phyloP scores from a whole-genome alignment of 2,797 vertebrate species.

The Rhinichthys osculus region DNA sequence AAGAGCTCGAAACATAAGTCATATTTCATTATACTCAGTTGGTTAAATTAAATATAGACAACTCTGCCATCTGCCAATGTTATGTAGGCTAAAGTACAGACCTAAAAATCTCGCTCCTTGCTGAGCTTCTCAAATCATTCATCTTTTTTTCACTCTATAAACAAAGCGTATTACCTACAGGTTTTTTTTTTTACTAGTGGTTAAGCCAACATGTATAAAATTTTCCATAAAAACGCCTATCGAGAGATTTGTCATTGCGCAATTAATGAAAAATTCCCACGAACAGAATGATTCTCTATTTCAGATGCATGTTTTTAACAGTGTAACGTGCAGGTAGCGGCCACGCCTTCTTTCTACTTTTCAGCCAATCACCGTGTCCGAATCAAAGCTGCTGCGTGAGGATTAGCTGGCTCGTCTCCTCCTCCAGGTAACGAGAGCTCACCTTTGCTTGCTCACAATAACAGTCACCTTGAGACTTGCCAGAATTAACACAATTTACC shows the following conservation, averaged over 20 bases:
- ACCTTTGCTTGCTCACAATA: conserved; percentile 69
- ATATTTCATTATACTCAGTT: not conserved
- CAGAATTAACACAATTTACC: conserved; percentile 8
- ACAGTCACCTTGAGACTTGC: conserved; percentile 30
- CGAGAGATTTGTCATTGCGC: conserved; percentile 8
- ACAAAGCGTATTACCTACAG: not conserved
- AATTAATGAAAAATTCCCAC: conserved; percentile 8
- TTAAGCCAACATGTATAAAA: not conserved
- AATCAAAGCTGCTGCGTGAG: conserved; percentile 74
- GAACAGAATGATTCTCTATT: not conserved
- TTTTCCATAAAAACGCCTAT: not conserved
- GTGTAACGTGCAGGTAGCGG: not conserved
- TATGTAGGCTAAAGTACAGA: not conserved
- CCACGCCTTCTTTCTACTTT: conserved; percentile 65
- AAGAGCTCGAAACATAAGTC: conserved; percentile 25
- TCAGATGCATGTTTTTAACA: conserved; percentile 18
- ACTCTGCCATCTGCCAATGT: not conserved
- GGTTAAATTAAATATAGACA: conserved; percentile 12
- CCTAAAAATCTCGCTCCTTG: not conserved
- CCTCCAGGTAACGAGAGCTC: conserved; percentile 57
- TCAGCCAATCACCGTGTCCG: conserved; percentile 66
- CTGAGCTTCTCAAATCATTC: not conserved
- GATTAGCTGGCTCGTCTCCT: conserved; percentile 78
- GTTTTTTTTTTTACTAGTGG: too few species aligned
- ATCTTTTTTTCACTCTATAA: not conserved